Percentiles rank a stretch among this genome's conserved stretches.
These are phyloP conservation scores for Pollenia labialis DNA, from an alignment of 2,888 invertebrate species.

Conservation along the genomic window DNA sequence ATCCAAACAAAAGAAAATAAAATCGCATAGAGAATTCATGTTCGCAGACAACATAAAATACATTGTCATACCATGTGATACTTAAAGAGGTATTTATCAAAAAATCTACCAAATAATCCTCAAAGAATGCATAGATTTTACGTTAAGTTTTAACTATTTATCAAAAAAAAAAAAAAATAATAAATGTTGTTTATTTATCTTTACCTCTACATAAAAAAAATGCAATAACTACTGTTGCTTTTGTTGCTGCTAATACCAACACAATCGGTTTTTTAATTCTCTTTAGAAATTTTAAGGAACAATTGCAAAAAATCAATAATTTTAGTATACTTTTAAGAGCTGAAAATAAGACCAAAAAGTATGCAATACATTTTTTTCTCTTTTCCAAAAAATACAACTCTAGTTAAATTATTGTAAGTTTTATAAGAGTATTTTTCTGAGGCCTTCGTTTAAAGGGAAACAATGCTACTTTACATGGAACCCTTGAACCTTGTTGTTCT, in stretches of 20 bases:
- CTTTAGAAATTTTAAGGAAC: constrained; percentile 15
- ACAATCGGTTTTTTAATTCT: not conserved
- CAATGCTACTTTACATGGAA: not conserved
- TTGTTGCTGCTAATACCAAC: constrained; percentile 11
- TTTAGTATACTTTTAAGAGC: constrained; percentile 52
- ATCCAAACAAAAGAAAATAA: not conserved
- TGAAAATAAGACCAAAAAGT: not conserved
- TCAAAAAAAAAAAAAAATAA: not conserved
- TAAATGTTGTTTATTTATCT: not conserved
- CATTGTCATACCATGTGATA: constrained; percentile 60
- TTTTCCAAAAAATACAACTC: constrained; percentile 25
- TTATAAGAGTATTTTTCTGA: not conserved
- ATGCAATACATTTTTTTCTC: constrained; percentile 26
- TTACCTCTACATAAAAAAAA: not conserved
- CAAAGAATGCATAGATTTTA: not conserved
- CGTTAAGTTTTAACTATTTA: not conserved
- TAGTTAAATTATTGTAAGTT: constrained; percentile 10
- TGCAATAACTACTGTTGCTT: constrained; percentile 32
- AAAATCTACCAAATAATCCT: constrained; percentile 7
- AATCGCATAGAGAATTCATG: constrained; percentile 52
- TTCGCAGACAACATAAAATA: constrained; percentile 73
- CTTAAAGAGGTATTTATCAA: constrained; percentile 20
- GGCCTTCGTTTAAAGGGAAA: constrained; percentile 7
- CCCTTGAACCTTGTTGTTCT: constrained; percentile 45
- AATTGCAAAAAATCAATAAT: constrained; percentile 70